These are phyloP conservation scores for Periophthalmus modestus DNA, from an alignment of 2,113 vertebrate species.

Conservation along the genomic window DNA sequence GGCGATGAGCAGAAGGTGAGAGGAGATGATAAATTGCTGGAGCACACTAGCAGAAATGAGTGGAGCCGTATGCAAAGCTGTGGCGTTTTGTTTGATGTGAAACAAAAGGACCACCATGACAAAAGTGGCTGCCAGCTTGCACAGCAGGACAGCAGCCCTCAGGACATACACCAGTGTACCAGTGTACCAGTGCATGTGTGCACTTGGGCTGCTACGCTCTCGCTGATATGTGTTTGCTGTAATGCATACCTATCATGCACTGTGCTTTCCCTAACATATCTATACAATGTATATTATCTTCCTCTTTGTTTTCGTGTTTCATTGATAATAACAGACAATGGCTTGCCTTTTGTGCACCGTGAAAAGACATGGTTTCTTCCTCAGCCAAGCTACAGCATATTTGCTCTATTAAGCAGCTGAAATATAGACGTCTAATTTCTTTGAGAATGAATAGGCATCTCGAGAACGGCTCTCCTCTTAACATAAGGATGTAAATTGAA, in stretches of 20 bases:
- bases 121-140: conserved; percentile 76
- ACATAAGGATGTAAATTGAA: conserved; percentile 75
- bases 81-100: conserved; percentile 79
- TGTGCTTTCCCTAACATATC: conserved; percentile 38
- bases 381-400: conserved; percentile 53
- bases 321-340: conserved; percentile 65
- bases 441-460: conserved; percentile 71
- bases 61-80: conserved; percentile 76
- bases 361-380: conserved; percentile 62
- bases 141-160: conserved; percentile 71
- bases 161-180: conserved; percentile 63
- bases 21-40: conserved; percentile 73
- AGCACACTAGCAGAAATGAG: conserved; percentile 77
- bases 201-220: conserved; percentile 29
- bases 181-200: conserved; percentile 33
- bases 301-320: conserved; percentile 58
- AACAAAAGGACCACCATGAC: conserved; percentile 78
- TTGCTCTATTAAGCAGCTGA: conserved; percentile 71
- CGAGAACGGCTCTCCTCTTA: conserved; percentile 66
- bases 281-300: conserved; percentile 66
- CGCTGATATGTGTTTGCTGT: conserved; percentile 13
- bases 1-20: conserved; percentile 64
- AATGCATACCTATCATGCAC: conserved; percentile 52
- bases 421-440: conserved; percentile 74
- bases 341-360: conserved; percentile 58